A percentile compares a stretch with the other conserved stretches of the same genome.
phyloP scores from a whole-genome alignment of 2,888 invertebrate species.

The Ennomos quercinarius region DNA sequence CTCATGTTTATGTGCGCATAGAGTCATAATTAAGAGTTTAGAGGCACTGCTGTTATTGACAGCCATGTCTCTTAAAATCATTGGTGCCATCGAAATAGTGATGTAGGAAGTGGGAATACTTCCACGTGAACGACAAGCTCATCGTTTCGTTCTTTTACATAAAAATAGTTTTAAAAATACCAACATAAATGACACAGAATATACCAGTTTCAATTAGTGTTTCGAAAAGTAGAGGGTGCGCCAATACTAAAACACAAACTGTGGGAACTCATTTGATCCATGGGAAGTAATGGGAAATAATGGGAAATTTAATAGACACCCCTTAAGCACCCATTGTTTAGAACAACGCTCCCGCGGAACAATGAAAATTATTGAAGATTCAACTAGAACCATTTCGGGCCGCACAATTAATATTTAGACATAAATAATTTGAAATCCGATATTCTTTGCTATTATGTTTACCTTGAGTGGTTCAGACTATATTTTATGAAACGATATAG shows the following conservation, averaged over 20 bases:
- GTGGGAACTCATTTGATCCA: slow-evolving; percentile 29
- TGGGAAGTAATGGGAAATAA: slow-evolving; percentile 39
- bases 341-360: slow-evolving; percentile 44
- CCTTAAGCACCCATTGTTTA: slow-evolving; percentile 39
- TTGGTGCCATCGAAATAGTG: no score
- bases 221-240: slow-evolving; percentile 5
- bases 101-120: no score
- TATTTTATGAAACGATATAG: no score
- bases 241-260: slow-evolving; percentile 17
- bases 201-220: background rate
- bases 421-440: slow-evolving; percentile 53
- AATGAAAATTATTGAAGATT: slow-evolving; percentile 41
- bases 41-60: no score
- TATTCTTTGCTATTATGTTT: background rate
- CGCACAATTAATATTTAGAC: no score
- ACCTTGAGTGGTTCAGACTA: no score
- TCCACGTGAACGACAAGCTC: no score
- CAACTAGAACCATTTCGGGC: slow-evolving; percentile 39
- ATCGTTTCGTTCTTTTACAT: no score
- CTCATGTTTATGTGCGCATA: no score
- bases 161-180: no score
- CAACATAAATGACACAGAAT: background rate
- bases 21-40: no score
- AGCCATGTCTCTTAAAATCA: no score
- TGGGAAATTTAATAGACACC: slow-evolving; percentile 36